These are phyloP conservation scores for Zootermopsis nevadensis DNA, from an alignment of 2,888 invertebrate genomes.

Conservation along the genomic window DNA sequence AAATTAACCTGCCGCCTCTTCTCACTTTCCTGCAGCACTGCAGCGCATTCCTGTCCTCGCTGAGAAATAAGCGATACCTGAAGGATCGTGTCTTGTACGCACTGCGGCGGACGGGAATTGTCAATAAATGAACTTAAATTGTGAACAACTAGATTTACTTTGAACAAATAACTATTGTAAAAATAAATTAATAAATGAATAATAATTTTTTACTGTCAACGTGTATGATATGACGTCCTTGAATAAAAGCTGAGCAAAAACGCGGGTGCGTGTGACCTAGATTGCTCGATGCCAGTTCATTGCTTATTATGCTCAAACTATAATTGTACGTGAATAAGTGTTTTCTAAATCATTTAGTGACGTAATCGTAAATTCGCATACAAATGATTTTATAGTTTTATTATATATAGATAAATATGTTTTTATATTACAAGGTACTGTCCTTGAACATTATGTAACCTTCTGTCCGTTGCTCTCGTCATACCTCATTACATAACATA, in stretches of 20 bases:
- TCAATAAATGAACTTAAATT: background rate
- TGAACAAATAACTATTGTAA: background rate
- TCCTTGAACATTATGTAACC: conserved; percentile 18
- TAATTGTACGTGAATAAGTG: background rate
- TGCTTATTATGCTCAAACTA: background rate
- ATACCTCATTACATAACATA: no score
- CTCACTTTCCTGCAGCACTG: background rate
- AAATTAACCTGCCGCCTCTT: background rate
- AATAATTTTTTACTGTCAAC: background rate
- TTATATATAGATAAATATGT: background rate
- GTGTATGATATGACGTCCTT: background rate
- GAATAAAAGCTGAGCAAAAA: background rate
- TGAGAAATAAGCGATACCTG: background rate
- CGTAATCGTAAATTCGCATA: background rate
- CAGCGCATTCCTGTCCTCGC: background rate
- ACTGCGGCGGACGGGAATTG: background rate
- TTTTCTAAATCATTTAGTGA: background rate
- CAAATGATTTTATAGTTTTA: background rate
- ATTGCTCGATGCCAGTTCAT: background rate
- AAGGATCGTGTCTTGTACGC: background rate
- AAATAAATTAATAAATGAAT: background rate
- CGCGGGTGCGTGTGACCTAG: background rate
- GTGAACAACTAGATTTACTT: no score
- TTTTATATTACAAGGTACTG: background rate
- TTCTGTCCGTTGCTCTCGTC: background rate